Conservation (phyloP, 2,888 invertebrate genomes). For the Cantharis lateralis region DNA sequence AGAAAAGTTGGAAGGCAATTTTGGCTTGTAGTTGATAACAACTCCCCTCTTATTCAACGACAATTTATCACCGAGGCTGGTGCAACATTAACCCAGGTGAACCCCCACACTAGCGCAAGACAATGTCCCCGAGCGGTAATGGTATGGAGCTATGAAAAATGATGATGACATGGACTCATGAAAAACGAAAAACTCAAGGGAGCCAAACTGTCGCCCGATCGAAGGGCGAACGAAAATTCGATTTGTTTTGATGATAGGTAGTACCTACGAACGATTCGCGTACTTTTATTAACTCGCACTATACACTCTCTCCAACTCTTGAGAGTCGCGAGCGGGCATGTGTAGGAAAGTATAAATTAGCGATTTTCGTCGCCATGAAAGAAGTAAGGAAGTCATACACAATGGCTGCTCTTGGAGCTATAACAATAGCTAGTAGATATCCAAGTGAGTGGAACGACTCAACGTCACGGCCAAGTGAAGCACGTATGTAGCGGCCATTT, state of each 20-base stretch:
- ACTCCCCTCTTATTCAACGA: slow-evolving; percentile 47
- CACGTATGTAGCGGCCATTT: slow-evolving; percentile 52
- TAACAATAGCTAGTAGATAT: slow-evolving; percentile 42
- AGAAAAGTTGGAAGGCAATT: slow-evolving; percentile 42
- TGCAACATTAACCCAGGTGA: slow-evolving; percentile 56
- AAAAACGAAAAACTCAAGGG: slow-evolving; percentile 50
- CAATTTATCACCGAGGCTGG: slow-evolving; percentile 55
- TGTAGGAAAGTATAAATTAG: slow-evolving; percentile 35
- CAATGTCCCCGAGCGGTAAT: slow-evolving; percentile 56
- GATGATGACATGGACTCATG: slow-evolving; percentile 54
- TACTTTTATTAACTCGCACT: not conserved
- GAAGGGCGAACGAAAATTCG: slow-evolving; percentile 20
- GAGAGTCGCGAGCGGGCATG: not conserved
- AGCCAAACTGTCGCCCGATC: slow-evolving; percentile 27
- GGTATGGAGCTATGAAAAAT: slow-evolving; percentile 55
- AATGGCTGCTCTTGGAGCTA: slow-evolving; percentile 34
- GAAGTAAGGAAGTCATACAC: slow-evolving; percentile 35
- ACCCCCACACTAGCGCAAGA: slow-evolving; percentile 48
- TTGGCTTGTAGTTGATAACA: slow-evolving; percentile 53
- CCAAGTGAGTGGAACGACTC: slow-evolving; percentile 51
- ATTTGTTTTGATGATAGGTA: slow-evolving; percentile 19
- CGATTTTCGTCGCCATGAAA: slow-evolving; percentile 33
- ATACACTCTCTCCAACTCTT: not conserved
- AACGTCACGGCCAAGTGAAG: slow-evolving; percentile 46
- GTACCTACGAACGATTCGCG: not conserved